A percentile compares a stretch with the other conserved stretches of the same genome.
phyloP scores from a whole-genome alignment of 2,797 vertebrate species.

The Falco biarmicus region DNA sequence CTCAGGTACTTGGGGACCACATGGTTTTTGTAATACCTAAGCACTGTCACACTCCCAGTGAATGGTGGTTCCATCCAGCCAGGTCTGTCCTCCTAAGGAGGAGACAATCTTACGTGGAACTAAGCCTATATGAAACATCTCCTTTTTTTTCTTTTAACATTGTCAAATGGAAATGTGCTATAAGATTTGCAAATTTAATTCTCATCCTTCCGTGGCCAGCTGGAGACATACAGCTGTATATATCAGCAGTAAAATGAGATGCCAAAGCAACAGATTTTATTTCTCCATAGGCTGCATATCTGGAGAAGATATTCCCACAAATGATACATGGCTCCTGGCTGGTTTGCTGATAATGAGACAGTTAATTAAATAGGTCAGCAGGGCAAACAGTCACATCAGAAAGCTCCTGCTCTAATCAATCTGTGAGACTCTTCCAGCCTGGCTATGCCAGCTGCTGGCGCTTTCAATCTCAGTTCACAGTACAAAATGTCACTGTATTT shows the following conservation, averaged over 20 bases:
- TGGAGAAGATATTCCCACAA: background rate
- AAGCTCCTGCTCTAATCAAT: background rate
- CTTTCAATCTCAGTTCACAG: background rate
- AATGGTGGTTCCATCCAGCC: background rate
- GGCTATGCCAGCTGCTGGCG: background rate
- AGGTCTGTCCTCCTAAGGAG: background rate
- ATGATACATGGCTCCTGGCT: background rate
- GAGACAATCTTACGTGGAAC: background rate
- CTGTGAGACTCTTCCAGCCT: background rate
- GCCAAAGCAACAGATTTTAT: background rate
- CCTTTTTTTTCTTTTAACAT: background rate
- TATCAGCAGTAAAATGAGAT: background rate
- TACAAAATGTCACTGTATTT: background rate
- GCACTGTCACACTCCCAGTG: background rate
- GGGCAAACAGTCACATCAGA: background rate
- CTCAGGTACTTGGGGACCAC: background rate
- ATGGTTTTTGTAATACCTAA: background rate
- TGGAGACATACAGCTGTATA: background rate
- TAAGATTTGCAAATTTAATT: background rate
- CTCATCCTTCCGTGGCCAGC: background rate
- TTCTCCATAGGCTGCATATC: background rate
- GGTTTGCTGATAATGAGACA: background rate
- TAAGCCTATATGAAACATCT: background rate
- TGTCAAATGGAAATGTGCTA: background rate
- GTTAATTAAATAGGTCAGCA: background rate